These are phyloP conservation scores for Poeciliopsis retropinna DNA, from an alignment of 2,113 vertebrate species.

Conservation along the genomic window DNA sequence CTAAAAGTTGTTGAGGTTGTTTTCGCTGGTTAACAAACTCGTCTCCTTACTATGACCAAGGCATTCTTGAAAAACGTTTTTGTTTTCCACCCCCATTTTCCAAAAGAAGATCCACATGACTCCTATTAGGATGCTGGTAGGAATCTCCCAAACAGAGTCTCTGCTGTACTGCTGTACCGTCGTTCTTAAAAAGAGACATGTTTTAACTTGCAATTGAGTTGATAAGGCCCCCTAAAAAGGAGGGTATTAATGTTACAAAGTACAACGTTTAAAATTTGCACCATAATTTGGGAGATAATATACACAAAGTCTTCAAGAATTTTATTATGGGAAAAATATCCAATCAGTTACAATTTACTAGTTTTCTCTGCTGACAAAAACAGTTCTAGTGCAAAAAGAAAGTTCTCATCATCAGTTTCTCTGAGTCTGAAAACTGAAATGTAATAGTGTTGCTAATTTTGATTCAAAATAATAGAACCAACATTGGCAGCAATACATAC, in stretches of 20 bases:
- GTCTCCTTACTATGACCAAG: neutral
- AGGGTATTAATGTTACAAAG: too few species aligned
- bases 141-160: constrained; percentile 19
- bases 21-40: neutral
- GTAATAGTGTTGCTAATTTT: too few species aligned
- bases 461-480: too few species aligned
- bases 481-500: too few species aligned
- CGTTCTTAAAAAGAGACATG: too few species aligned
- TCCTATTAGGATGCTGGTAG: constrained; percentile 47
- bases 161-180: constrained; percentile 27
- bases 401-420: too few species aligned
- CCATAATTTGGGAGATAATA: neutral
- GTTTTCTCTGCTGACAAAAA: neutral
- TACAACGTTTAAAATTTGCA: too few species aligned
- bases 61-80: neutral
- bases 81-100: constrained; percentile 3
- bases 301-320: neutral
- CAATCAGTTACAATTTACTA: neutral
- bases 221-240: too few species aligned
- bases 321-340: too few species aligned
- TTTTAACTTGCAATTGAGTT: too few species aligned
- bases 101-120: constrained; percentile 63
- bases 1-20: neutral
- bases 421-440: too few species aligned
- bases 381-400: too few species aligned